Percentiles rank a stretch among this genome's conserved stretches.
phyloP scores from a whole-genome alignment of 2,113 vertebrate species.

The Herpetotheres cachinnans region DNA sequence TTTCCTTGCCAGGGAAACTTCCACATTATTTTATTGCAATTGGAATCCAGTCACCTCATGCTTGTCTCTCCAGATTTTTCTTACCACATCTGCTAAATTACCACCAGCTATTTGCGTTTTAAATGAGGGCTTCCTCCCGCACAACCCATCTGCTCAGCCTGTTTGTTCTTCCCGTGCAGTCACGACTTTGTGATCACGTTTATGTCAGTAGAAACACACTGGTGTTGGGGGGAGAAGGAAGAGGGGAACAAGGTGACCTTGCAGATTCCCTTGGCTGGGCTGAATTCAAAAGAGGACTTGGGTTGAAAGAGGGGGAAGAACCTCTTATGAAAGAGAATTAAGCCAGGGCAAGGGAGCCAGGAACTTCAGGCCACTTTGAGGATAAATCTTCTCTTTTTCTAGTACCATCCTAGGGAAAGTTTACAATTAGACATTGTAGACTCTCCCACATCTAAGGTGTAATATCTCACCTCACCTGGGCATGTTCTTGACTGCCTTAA shows the following conservation, averaged over 20 bases:
- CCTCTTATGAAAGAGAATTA: neutral
- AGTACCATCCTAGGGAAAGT: neutral
- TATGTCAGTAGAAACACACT: neutral
- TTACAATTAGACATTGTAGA: neutral
- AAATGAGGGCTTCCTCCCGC: conserved; percentile 53
- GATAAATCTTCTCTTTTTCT: neutral
- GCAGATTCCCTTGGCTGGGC: neutral
- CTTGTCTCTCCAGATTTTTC: conserved; percentile 18
- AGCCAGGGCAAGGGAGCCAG: neutral
- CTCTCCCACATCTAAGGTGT: neutral
- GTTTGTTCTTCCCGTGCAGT: conserved; percentile 64
- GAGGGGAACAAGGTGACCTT: neutral
- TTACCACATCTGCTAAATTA: conserved; percentile 58
- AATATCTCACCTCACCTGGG: neutral
- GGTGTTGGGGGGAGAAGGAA: neutral
- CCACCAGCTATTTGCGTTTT: conserved; percentile 63
- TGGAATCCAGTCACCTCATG: conserved; percentile 22
- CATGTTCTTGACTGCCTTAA: neutral
- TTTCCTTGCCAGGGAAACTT: neutral
- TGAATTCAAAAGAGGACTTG: neutral
- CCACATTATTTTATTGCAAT: neutral
- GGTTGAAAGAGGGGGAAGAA: neutral
- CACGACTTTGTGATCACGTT: conserved; percentile 56
- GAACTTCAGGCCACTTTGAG: neutral
- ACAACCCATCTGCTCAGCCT: conserved; percentile 72